Conservation (phyloP, 2,888 invertebrate species). For the Oegoconia quadripuncta region DNA sequence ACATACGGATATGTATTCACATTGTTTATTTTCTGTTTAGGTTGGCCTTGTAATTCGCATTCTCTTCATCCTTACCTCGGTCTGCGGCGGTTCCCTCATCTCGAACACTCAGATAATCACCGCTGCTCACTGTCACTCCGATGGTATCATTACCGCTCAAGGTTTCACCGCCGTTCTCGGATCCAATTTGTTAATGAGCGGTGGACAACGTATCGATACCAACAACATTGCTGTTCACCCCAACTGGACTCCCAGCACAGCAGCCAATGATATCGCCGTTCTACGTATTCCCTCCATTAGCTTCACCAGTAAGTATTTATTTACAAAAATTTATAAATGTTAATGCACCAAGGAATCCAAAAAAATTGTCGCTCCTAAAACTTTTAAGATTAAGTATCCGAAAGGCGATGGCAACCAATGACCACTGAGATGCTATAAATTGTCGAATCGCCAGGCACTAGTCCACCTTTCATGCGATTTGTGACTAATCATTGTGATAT, state of each 20-base stretch:
- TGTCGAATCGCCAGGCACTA: too few relatives aligned
- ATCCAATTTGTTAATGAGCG: constrained; percentile 40
- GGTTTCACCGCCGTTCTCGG: constrained; percentile 44
- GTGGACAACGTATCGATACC: constrained; percentile 35
- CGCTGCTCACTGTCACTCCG: constrained; percentile 46
- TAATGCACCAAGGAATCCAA: too few relatives aligned
- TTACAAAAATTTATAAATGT: not conserved
- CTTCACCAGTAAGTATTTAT: constrained; percentile 24
- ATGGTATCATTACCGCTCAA: constrained; percentile 34
- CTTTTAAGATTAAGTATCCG: too few relatives aligned
- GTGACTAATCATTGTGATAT: too few relatives aligned
- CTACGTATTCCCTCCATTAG: constrained; percentile 25
- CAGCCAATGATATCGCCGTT: constrained; percentile 41
- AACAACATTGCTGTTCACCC: constrained; percentile 34
- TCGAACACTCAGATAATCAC: constrained; percentile 33
- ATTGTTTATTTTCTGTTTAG: constrained; percentile 24
- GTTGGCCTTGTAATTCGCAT: constrained; percentile 45
- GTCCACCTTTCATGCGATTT: too few relatives aligned
- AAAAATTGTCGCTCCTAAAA: too few relatives aligned
- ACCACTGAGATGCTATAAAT: too few relatives aligned
- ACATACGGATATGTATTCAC: too few relatives aligned
- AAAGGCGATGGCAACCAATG: too few relatives aligned
- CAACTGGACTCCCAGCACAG: constrained; percentile 32
- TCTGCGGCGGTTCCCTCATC: constrained; percentile 46
- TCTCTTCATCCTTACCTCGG: constrained; percentile 34